A percentile compares a stretch with the other conserved stretches of the same genome.
Evolutionary conservation across 2,113 vertebrate genomes (phyloP).

Genomic region (Scytalopus superciliaris): DNA sequence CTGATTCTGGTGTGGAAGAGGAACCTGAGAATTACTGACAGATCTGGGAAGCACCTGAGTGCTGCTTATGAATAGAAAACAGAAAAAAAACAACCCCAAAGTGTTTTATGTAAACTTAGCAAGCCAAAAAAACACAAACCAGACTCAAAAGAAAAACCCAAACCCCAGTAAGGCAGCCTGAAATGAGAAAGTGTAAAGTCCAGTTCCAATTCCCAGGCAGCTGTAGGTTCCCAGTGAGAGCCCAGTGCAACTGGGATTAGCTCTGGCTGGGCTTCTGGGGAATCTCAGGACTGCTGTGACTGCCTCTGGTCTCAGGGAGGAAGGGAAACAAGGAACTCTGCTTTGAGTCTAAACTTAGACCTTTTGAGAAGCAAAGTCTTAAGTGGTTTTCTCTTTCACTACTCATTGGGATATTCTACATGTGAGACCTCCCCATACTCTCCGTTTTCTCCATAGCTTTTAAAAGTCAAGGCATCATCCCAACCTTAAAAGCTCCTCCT

Average conservation of each 20-base stretch:
- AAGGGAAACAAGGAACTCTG: background rate
- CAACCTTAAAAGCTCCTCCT: background rate
- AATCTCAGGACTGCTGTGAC: accelerated
- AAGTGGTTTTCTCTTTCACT: background rate
- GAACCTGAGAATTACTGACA: background rate
- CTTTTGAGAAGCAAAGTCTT: background rate
- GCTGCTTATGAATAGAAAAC: background rate
- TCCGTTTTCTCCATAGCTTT: background rate
- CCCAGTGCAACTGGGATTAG: background rate
- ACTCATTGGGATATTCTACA: accelerated
- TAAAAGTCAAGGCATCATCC: background rate
- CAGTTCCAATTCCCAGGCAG: background rate
- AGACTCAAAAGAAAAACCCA: background rate
- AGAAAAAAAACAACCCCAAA: background rate
- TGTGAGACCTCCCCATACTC: background rate
- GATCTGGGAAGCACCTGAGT: background rate
- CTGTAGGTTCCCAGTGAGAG: background rate
- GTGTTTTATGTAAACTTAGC: background rate
- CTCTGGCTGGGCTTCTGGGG: background rate
- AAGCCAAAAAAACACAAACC: background rate
- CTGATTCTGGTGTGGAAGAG: background rate
- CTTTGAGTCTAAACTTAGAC: background rate
- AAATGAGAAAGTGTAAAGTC: background rate
- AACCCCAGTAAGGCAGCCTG: background rate
- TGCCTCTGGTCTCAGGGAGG: background rate